These are phyloP conservation scores for Camponotus fellah DNA, from an alignment of 2,888 invertebrate species.

Conservation along the genomic window DNA sequence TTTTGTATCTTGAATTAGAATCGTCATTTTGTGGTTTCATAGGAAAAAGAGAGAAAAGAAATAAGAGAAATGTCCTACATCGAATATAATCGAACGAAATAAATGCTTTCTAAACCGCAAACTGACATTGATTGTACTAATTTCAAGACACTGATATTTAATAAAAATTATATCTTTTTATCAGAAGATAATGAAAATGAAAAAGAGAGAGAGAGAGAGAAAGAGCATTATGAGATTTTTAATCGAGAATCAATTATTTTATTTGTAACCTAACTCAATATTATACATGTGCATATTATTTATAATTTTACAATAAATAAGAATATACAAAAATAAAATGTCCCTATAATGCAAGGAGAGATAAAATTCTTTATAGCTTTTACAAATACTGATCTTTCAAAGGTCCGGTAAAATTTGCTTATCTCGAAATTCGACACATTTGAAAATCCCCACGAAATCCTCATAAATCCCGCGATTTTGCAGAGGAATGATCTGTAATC, in stretches of 20 bases:
- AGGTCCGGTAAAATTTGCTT: conserved; percentile 19
- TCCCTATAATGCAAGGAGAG: not conserved
- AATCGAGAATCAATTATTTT: conserved; percentile 10
- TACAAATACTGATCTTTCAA: not conserved
- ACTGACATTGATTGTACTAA: conserved; percentile 27
- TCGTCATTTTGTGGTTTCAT: conserved; percentile 28
- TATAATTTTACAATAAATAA: not conserved
- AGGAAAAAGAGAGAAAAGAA: not conserved
- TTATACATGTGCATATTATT: not conserved
- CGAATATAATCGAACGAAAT: not conserved
- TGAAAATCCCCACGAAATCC: not conserved
- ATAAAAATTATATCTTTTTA: conserved; percentile 27
- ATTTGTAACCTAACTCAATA: not conserved
- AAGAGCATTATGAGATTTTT: conserved; percentile 18
- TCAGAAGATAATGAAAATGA: not conserved
- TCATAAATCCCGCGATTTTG: conserved; percentile 19
- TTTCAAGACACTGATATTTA: conserved; percentile 18
- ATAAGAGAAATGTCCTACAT: conserved; percentile 19
- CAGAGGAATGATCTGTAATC: not conserved
- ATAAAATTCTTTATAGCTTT: not conserved
- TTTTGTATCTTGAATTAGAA: not conserved
- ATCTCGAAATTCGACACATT: not conserved
- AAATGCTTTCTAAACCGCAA: conserved; percentile 19
- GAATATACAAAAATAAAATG: not conserved
- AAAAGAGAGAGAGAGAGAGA: not conserved